Evolutionary conservation across 2,113 vertebrate species (phyloP).

Genomic region (Caloenas nicobarica): DNA sequence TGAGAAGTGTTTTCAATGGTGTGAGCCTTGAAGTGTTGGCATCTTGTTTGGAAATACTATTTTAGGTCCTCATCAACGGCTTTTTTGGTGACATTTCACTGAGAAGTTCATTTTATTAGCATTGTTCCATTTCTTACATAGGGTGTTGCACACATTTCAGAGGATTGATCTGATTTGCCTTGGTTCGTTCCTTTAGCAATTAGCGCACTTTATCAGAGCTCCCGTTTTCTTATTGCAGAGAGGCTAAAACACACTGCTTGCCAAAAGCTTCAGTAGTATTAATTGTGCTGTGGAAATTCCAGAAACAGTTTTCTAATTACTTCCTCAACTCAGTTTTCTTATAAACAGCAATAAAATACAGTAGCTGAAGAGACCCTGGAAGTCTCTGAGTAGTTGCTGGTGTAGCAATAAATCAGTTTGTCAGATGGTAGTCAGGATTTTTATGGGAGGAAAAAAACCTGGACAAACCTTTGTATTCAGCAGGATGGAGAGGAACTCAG

Average conservation of each 20-base stretch:
- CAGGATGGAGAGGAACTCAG: background rate
- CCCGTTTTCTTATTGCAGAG: background rate
- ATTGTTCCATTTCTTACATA: background rate
- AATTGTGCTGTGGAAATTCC: background rate
- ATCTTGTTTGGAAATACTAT: background rate
- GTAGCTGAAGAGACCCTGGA: background rate
- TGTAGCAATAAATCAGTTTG: background rate
- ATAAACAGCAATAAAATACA: background rate
- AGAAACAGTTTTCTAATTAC: background rate
- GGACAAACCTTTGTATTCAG: background rate
- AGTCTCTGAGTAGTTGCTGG: background rate
- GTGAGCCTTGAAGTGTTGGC: background rate
- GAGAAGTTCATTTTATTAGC: background rate
- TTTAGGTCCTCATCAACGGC: background rate
- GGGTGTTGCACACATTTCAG: background rate
- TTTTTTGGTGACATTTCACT: background rate
- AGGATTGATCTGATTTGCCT: background rate
- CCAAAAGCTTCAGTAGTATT: background rate
- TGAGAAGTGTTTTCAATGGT: background rate
- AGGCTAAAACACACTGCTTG: background rate
- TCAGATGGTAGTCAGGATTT: background rate
- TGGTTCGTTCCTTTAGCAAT: background rate
- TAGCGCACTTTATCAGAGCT: background rate
- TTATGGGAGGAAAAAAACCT: background rate
- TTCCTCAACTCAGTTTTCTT: background rate